Percentiles rank a stretch among this genome's conserved stretches.
Evolutionary conservation across 2,113 vertebrate species (phyloP).

Genomic region (Dicrurus megarhynchus): DNA sequence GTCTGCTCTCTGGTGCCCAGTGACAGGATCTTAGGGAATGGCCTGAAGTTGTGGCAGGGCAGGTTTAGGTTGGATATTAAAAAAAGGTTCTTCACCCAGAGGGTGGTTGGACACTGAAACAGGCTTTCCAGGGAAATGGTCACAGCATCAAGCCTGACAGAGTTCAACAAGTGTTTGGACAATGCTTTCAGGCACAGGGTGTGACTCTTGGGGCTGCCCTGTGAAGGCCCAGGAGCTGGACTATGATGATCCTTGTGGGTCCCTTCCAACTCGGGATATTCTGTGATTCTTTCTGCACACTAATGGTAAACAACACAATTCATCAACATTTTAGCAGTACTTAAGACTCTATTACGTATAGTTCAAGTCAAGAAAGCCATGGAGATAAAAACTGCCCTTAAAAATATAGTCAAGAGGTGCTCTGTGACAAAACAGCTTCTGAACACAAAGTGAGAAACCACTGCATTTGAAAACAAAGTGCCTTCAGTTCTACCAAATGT

Average conservation of each 20-base stretch:
- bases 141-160: background rate
- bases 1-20: background rate
- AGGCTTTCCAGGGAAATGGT: background rate
- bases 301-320: background rate
- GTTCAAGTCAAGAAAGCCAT: background rate
- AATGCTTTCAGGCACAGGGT: background rate
- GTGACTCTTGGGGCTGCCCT: background rate
- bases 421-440: background rate
- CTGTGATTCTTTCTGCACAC: background rate
- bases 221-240: background rate
- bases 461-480: background rate
- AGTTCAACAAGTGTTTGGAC: background rate
- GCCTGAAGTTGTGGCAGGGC: background rate
- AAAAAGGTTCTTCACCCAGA: background rate
- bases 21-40: fast-evolving
- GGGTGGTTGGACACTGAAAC: fast-evolving
- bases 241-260: background rate
- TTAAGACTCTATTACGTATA: background rate
- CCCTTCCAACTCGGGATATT: background rate
- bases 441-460: conserved; percentile 4
- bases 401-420: background rate
- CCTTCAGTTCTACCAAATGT: background rate
- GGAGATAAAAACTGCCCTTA: background rate
- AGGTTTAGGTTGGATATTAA: background rate
- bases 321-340: background rate